Evolutionary conservation across 2,888 invertebrate genomes (phyloP).

Genomic region (Acleris holmiana): DNA sequence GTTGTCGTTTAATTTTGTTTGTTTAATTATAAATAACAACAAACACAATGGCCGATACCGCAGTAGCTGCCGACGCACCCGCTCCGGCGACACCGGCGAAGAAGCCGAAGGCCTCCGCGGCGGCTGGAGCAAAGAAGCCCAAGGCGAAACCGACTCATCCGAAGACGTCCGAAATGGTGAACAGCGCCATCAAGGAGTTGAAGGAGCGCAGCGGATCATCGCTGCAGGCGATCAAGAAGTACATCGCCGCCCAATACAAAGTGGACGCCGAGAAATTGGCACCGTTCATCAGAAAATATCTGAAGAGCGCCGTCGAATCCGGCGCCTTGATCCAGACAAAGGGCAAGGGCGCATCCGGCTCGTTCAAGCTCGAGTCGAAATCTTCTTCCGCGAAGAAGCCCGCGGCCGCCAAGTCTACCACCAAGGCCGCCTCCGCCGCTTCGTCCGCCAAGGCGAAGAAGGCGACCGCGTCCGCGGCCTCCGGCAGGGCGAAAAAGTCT

Average conservation of each 20-base stretch:
- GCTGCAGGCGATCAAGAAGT: slow-evolving; percentile 85
- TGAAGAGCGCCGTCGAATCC: slow-evolving; percentile 82
- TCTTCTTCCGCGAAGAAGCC: slow-evolving; percentile 44
- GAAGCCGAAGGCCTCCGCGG: slow-evolving; percentile 50
- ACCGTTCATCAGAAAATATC: slow-evolving; percentile 84
- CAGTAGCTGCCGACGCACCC: slow-evolving; percentile 39
- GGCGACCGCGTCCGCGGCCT: slow-evolving; percentile 44
- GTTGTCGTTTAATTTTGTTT: neutral
- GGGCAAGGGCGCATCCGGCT: slow-evolving; percentile 81
- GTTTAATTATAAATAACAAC: too few relatives aligned
- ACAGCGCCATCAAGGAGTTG: slow-evolving; percentile 77
- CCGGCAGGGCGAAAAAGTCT: slow-evolving; percentile 46
- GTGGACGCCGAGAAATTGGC: slow-evolving; percentile 84
- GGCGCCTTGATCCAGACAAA: slow-evolving; percentile 83
- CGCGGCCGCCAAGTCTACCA: slow-evolving; percentile 41
- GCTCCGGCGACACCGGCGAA: slow-evolving; percentile 56
- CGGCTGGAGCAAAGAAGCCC: slow-evolving; percentile 50
- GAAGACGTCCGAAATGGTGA: slow-evolving; percentile 50
- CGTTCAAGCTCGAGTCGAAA: slow-evolving; percentile 64
- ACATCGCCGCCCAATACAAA: slow-evolving; percentile 84
- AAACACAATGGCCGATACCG: slow-evolving; percentile 36
- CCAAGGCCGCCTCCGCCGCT: slow-evolving; percentile 48
- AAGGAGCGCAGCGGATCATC: slow-evolving; percentile 86
- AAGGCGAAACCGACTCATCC: slow-evolving; percentile 60
- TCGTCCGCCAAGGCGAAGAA: slow-evolving; percentile 43